Percentiles rank a stretch among this genome's conserved stretches.
Evolutionary conservation across 2,797 vertebrate genomes (phyloP).

Genomic region (Heterohyrax brucei): DNA sequence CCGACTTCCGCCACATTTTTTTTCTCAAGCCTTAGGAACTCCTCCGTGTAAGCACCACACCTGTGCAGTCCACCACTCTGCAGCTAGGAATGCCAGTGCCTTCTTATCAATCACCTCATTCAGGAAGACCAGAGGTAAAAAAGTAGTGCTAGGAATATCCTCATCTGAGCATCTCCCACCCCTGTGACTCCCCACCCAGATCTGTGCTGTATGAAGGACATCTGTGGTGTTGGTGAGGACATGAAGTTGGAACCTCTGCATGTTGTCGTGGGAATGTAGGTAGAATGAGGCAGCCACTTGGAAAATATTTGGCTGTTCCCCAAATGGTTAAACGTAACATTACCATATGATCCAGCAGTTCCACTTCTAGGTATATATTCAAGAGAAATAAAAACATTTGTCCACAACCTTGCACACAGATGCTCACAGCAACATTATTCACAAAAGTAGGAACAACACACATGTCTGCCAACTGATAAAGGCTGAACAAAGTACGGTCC

Average conservation of each 20-base stretch:
- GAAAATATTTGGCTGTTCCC: not conserved
- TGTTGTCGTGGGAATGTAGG: not conserved
- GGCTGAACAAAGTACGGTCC: not conserved
- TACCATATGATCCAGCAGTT: not conserved
- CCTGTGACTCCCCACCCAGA: not conserved
- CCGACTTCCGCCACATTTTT: not conserved
- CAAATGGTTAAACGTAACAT: not conserved
- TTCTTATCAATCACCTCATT: not conserved
- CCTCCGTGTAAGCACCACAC: not conserved
- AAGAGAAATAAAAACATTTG: not conserved
- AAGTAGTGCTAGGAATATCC: not conserved
- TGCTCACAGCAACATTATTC: not conserved
- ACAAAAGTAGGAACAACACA: not conserved
- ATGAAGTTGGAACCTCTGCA: not conserved
- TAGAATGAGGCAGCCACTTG: not conserved
- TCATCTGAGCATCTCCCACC: not conserved
- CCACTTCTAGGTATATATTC: not conserved
- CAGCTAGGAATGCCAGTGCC: not conserved
- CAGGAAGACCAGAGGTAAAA: not conserved
- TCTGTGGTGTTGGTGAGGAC: not conserved
- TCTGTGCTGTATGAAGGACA: not conserved
- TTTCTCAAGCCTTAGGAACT: not conserved
- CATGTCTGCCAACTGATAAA: not conserved
- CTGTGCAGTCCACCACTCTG: accelerated
- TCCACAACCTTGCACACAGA: not conserved